A percentile compares a stretch with the other conserved stretches of the same genome.
Evolutionary conservation across 2,797 vertebrate genomes (phyloP).

Genomic region (Hemitrygon akajei): DNA sequence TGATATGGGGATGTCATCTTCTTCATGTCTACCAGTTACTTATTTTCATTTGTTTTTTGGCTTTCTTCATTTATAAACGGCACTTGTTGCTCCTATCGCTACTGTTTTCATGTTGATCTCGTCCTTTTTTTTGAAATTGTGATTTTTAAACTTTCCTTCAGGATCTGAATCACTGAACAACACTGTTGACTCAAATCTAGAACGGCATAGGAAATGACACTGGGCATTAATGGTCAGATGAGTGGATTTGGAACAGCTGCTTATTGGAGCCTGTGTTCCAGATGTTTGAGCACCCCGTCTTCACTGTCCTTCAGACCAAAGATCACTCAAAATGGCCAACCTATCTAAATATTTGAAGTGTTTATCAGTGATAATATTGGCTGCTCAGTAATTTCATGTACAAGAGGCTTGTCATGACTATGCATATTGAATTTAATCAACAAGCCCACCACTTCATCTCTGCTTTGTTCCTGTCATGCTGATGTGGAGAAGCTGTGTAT

Average conservation of each 20-base stretch:
- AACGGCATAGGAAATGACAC: not conserved
- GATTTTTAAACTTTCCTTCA: too few species aligned
- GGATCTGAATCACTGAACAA: too few species aligned
- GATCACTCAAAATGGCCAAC: conserved; percentile 53
- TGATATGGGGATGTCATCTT: too few species aligned
- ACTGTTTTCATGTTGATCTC: too few species aligned
- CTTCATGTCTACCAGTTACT: too few species aligned
- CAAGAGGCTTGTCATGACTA: conserved; percentile 56
- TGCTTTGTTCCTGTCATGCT: conserved; percentile 25
- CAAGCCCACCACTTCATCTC: conserved; percentile 51
- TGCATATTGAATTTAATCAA: conserved; percentile 72
- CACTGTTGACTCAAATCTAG: not conserved
- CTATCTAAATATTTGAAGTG: conserved; percentile 33
- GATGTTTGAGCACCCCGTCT: conserved; percentile 59
- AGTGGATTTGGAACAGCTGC: not conserved
- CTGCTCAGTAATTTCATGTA: conserved; percentile 46
- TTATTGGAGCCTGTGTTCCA: conserved; percentile 48
- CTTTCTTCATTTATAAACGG: too few species aligned
- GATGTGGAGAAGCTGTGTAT: conserved; percentile 60
- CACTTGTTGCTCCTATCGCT: too few species aligned
- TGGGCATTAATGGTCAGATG: not conserved
- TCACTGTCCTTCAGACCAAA: conserved; percentile 48
- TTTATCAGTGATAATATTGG: conserved; percentile 45
- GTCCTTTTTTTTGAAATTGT: too few species aligned
- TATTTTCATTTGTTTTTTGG: too few species aligned